These are phyloP conservation scores for Paragorgia papillata DNA, from an alignment of 92 coral and sea anemone genomes.

Conservation along the genomic window DNA sequence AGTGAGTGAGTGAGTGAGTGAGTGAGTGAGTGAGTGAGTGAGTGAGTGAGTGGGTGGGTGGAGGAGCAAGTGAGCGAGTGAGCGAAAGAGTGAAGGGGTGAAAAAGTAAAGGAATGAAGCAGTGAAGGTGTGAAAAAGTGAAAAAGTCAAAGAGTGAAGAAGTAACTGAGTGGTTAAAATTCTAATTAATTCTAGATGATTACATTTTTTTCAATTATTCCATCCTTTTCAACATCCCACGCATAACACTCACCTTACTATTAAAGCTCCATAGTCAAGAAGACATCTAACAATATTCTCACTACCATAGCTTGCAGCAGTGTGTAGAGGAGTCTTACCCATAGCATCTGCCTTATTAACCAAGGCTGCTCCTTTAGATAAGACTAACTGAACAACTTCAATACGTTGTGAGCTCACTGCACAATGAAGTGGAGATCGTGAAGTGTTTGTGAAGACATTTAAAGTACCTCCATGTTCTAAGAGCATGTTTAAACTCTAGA, in stretches of 20 bases:
- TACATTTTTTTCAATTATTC: too few relatives aligned
- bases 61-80: too few relatives aligned
- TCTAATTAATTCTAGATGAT: too few relatives aligned
- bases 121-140: too few relatives aligned
- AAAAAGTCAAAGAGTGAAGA: too few relatives aligned
- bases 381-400: constrained; percentile 14
- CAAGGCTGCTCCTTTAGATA: constrained; percentile 12
- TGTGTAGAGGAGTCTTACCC: constrained; percentile 28
- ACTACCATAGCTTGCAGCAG: constrained; percentile 31
- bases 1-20: too few relatives aligned
- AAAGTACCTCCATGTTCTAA: constrained; percentile 13
- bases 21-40: too few relatives aligned
- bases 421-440: constrained; percentile 26
- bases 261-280: constrained; percentile 22
- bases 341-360: constrained; percentile 26
- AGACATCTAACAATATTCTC: constrained; percentile 12
- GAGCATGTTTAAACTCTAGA: constrained; percentile 13
- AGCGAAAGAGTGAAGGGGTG: too few relatives aligned
- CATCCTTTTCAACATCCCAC: too few relatives aligned
- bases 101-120: too few relatives aligned
- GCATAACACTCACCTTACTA: constrained; percentile 4
- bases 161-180: too few relatives aligned
- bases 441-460: constrained; percentile 26
- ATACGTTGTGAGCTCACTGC: constrained; percentile 25
- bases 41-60: too few relatives aligned